Base-by-base conservation (phyloP, 2,888 invertebrate species). In the Tachina grossa region DNA sequence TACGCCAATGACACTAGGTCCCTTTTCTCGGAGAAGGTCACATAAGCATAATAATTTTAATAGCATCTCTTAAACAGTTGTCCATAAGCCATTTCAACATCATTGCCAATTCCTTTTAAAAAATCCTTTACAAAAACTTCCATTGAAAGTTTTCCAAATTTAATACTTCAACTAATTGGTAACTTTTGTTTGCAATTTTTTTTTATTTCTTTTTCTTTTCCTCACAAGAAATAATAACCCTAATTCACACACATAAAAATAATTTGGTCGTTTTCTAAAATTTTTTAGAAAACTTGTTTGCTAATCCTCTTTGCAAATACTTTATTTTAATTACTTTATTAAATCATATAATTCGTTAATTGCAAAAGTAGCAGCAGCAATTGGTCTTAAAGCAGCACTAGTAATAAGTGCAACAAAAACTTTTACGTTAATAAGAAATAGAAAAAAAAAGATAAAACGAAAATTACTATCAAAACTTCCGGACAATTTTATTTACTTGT, bases 401-500 rank as follows among this genome's bases (percentile, higher is more conserved):
- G 14, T n/a, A 71, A 45, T n/a, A 71, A 45, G 9, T 47, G 19
- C 10, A 66, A 47, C 41, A 71, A 71, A 53, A 63, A 53, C 9
- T 57, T 22, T 31, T 9, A 19, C 45, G 39, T 14, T 19, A 61
- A 68, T 1, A 57, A 8, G 51, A 59, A 14, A 49, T 53, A 68
- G 0, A 43, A 6, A 59, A 66, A 13, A 16, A 43, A 10, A 69
- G 43, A 51, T 51, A 51, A 74, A 79, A 39, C 45, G 31, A 31
- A 31, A 31, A 31, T 31, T 31, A 71, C 57, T 51, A 71, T 72
- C 39, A 55, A 82, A 85, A 82, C 82, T 85, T 77, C 82, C 82
- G 77, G 72, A 77, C 68, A 82, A 74, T 85, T 78, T 76, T 84
- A 82, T 85, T 85, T 84, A 74, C 72, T 82, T 77, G 81, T 82